phyloP scores from a whole-genome alignment of 2,113 vertebrate species.

The Platysteira castanea region DNA sequence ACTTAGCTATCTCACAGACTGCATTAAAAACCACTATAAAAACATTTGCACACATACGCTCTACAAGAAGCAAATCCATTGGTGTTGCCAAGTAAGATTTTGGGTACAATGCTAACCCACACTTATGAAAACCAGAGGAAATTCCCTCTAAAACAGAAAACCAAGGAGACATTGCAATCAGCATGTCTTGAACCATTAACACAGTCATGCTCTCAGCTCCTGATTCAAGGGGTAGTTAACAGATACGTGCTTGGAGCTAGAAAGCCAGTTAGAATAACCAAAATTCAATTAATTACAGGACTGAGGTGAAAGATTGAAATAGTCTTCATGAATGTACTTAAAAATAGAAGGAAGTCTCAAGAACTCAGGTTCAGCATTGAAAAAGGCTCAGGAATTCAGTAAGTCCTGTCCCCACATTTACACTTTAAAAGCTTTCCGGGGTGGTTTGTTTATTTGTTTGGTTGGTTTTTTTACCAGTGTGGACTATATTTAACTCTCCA shows the following conservation, averaged over 20 bases:
- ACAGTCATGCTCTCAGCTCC: not conserved
- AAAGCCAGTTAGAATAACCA: not conserved
- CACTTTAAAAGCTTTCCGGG: not conserved
- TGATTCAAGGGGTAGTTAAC: not conserved
- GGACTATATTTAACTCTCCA: not conserved
- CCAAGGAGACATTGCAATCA: not conserved
- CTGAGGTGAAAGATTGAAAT: not conserved
- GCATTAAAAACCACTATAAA: not conserved
- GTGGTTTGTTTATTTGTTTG: not conserved
- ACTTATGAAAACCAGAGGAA: not conserved
- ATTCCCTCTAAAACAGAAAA: not conserved
- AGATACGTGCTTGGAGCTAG: not conserved
- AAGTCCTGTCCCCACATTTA: not conserved
- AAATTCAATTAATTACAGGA: not conserved
- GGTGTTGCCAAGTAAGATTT: not conserved
- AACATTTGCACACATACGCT: not conserved
- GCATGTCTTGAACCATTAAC: not conserved
- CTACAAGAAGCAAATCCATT: not conserved
- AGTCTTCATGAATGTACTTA: rapidly evolving
- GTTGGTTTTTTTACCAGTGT: not conserved
- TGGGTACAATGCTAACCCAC: not conserved
- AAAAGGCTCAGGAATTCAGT: not conserved
- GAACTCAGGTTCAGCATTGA: not conserved
- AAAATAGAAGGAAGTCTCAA: not conserved
- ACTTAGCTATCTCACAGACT: not conserved